Base-by-base conservation (phyloP, 2,888 invertebrate species). In the Omphaloscelis lunosa region DNA sequence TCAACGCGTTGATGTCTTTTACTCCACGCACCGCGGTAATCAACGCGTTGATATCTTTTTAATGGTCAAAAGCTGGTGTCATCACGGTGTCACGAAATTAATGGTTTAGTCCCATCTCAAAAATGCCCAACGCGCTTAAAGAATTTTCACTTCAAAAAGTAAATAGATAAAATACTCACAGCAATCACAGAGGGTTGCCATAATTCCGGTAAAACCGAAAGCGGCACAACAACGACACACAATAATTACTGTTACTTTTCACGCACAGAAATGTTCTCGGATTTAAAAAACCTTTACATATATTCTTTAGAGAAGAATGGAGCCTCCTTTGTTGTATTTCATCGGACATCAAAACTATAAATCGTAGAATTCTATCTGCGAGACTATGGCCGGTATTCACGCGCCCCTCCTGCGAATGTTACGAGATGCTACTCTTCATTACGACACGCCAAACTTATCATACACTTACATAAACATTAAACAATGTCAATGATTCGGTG, bases 381-480 rank as follows among this genome's bases (percentile, higher is more conserved):
- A 87, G 90, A 90, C 89, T 79, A 87, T 86, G 83, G 86, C 71
- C 84, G 39, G 75, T 66, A 84, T 82, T 87, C 82, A 75, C 83
- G 86, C 89, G 90, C 90, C 90, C 87, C 91, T 89, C 85, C 86
- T 71, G 82, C 81, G 56, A 34, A 63, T 80, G 77, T 92, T 93
- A 91, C 91, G 90, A 91, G 88, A 92, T 87, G 79, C 85, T 88
- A 89, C 89, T 89, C 79, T 81, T 88, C 78, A 91, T 94, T 93
- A 90, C 93, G 89, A 91, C 90, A 93, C 85, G 61, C 63, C 76
- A 88, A 91, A 90, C 82, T 79, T 39, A 53, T 86, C 90, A 90
- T 85, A 87, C 81, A 84, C 88, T 94, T 94, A 93, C 88, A 93
- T 93, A 93, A 94, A 93, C 88, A 91, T 93, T 93, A 93, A 94